Percentiles rank a stretch among this genome's conserved stretches.
phyloP scores from a whole-genome alignment of 64 coral and sea anemone species.

The Acropora yongei region DNA sequence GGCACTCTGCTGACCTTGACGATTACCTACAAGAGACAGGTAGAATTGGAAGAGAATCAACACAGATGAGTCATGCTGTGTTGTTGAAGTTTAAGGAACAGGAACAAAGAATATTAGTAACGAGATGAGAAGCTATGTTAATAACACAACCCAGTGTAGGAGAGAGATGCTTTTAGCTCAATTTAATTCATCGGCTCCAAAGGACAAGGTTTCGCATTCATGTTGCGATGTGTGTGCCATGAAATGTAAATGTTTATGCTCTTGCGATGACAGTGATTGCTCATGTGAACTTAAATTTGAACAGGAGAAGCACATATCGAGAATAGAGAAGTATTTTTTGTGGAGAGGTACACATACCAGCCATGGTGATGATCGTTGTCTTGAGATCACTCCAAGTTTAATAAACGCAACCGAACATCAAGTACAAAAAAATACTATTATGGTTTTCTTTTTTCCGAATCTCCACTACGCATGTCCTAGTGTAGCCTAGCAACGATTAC shows the following conservation, averaged over 20 bases:
- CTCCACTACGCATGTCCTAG: no score
- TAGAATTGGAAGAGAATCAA: constrained; percentile 45
- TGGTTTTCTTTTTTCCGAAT: no score
- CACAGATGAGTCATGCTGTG: constrained; percentile 70
- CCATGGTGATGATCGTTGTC: no score
- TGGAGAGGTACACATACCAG: no score
- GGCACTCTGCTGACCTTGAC: constrained; percentile 67
- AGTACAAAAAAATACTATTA: no score
- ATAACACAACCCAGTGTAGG: constrained; percentile 17
- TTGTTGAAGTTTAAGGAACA: constrained; percentile 67
- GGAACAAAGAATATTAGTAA: constrained; percentile 59
- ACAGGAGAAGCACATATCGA: no score
- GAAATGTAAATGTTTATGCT: constrained; percentile 55
- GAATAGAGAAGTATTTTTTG: no score
- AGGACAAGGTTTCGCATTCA: background rate
- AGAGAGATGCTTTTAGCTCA: constrained; percentile 15
- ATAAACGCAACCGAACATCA: no score
- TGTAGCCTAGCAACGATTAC: no score
- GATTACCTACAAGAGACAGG: constrained; percentile 81
- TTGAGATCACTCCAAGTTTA: no score
- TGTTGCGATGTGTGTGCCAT: constrained; percentile 79
- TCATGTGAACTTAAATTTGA: no score
- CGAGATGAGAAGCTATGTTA: constrained; percentile 67
- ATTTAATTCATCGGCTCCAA: background rate
- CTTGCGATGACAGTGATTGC: constrained; percentile 5